Base-by-base conservation (phyloP, 1,140 invertebrate species). In the Pseudomyrmex sp. region DNA sequence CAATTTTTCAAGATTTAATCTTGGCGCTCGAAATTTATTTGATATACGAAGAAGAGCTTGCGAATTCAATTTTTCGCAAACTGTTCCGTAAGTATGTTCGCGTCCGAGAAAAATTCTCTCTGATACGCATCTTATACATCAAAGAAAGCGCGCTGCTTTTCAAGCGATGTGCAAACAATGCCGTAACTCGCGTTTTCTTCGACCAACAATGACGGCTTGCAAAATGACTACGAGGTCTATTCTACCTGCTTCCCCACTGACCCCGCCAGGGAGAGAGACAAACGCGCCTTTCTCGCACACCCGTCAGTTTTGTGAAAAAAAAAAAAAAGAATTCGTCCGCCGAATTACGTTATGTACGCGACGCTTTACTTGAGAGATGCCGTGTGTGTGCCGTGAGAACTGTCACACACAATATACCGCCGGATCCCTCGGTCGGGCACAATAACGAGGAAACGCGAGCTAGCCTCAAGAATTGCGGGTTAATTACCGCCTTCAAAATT, bases 361-460 rank as follows among this genome's bases (percentile, higher is more conserved):
- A 59, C 23, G 66, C 35, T 70, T 75, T 59, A 56, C 74, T 83
- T 58, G 26, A 35, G 35, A 35, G 4, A 46, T 35, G n/a, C 26
- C 18, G 50, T 79, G 52, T 13, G 26, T 35, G 35, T 35, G 26
- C 23, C 80, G 80, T 86, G 88, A 80, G 88, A 89, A 84, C 26
- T 58, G 58, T 48, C 23, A 7, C 26, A 89, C 84, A 89, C 84
- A 89, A 86, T 76, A 35, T 35, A 35, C 5, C 35, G 9, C 63
- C 20, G 8, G 69, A 69, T 26, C 13, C 18, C 62, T 20, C 61
- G 44, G 18, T 44, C 48, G 72, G 15, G 46, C 10, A 86, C 83
- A 90, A 90, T 89, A 90, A 82, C 87, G 66, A 87, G 80, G 87
- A 85, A 90, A 85, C 46, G 68, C 59, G 73, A 52, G 12, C 9